Evolutionary conservation across 2,888 invertebrate genomes (phyloP), one percentile per base, ranked within the genome.

Genomic region (Sarcophaga variegata): DNA sequence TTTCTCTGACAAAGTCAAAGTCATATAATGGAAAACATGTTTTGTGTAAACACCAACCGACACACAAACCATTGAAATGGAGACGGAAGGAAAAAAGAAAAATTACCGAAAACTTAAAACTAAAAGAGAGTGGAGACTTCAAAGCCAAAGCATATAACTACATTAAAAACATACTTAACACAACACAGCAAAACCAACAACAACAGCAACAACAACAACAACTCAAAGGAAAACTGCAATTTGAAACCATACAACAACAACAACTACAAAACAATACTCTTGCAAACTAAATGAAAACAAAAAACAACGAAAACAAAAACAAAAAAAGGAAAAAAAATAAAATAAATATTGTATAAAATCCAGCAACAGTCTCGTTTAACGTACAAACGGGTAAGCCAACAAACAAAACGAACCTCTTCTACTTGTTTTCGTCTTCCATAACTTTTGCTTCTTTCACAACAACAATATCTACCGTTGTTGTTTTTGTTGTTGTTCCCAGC

Each of bases 1-100:
- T 81, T 77, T 81, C 74, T 81, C 78, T 77, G 27, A 54, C 77
- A 85, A 85, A 85, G 81, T 85, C 85, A 85, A 85, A 85, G 85
- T 80, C 85, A 86, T 86, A 70, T 69, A 82, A 82, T 66, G 60
- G 72, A 62, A 82, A 86, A 86, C 79, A 82, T 86, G 85, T 82
- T 86, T 85, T 59, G 60, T 70, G 17, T 22, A 11, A 62, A 63
- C 64, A 37, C 22, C 45, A n/a, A 75, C 64, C 27, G 20, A 62
- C 10, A 62, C 66, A 64, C 62, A 75, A 37, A 60, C 62, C 69
- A 54, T 47, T 49, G 54, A 76, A 49, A 14, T 22, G n/a, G 62
- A 59, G n/a, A 25, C 67, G 60, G 47, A 37, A 54, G 54, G 12
- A 72, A n/a, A 49, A 11, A 82, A 77, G 22, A 69, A 62, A 25